phyloP scores from a whole-genome alignment of 37 sponge, comb jelly and placozoan genomes.

The Geodia barretti region DNA sequence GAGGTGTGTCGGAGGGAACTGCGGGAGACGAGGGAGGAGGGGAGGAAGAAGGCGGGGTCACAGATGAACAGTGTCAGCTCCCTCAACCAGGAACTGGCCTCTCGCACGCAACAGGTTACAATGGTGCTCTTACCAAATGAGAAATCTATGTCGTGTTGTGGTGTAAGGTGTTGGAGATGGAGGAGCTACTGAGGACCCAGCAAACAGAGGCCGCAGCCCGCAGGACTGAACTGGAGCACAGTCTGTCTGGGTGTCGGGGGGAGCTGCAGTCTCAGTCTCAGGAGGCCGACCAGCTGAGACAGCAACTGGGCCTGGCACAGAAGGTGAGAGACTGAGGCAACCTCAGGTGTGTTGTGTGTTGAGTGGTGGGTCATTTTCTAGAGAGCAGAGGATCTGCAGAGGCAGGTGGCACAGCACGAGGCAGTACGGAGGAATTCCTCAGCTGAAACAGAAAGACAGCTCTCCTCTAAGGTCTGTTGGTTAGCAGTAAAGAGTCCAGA shows the following conservation, averaged over 20 bases:
- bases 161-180: slow-evolving; percentile 72
- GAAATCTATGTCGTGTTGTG: slow-evolving; percentile 2
- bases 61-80: slow-evolving; percentile 21
- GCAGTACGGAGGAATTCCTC: not conserved
- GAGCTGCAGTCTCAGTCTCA: slow-evolving; percentile 52
- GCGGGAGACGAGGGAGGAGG: not conserved
- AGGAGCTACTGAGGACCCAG: slow-evolving; percentile 57
- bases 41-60: slow-evolving; percentile 27
- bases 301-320: not conserved
- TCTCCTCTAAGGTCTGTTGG: not conserved
- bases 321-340: slow-evolving; percentile 2
- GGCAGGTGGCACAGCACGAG: not conserved
- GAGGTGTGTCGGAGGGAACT: slow-evolving; percentile 9
- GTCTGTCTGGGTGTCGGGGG: slow-evolving; percentile 25
- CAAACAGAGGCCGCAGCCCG: slow-evolving; percentile 75
- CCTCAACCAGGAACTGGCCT: slow-evolving; percentile 61
- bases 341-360: not conserved
- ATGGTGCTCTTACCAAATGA: no score
- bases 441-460: not conserved
- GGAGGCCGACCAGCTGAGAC: slow-evolving; percentile 32
- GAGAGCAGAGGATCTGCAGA: not conserved
- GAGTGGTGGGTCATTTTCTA: not conserved
- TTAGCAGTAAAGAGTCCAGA: no score
- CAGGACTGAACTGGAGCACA: slow-evolving; percentile 35
- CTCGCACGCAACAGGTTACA: slow-evolving; percentile 63